Conservation (phyloP, 1,140 invertebrate genomes). For the Bombus fervidus region DNA sequence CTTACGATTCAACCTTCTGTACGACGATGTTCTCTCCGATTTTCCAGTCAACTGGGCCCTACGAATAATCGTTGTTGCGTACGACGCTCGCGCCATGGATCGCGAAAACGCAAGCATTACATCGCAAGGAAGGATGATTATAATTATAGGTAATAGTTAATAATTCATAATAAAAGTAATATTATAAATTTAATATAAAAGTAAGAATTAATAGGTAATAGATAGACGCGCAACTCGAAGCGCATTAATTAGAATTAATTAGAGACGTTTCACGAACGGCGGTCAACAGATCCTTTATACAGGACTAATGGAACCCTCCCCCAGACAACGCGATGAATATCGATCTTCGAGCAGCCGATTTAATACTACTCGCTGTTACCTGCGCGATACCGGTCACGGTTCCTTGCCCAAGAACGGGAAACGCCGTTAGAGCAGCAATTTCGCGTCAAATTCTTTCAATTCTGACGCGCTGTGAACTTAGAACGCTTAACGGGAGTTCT, state of each 20-base stretch:
- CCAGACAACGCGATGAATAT: constrained; percentile 6
- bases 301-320: constrained; percentile 10
- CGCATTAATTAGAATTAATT: constrained; percentile 58
- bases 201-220: constrained; percentile 36
- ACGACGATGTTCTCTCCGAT: background rate
- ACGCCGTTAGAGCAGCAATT: background rate
- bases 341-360: constrained; percentile 33
- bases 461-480: background rate
- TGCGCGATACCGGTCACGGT: constrained; percentile 6
- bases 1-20: too few species aligned
- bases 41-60: background rate
- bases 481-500: background rate
- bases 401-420: background rate
- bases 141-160: too few species aligned
- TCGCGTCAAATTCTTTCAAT: constrained; percentile 4
- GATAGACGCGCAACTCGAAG: constrained; percentile 11
- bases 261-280: constrained; percentile 45
- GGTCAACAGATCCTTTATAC: constrained; percentile 23
- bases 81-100: background rate
- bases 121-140: constrained; percentile 1
- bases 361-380: constrained; percentile 5
- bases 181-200: too few species aligned
- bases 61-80: constrained; percentile 12
- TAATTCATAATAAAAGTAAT: too few species aligned
- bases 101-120: background rate